These are phyloP conservation scores for Crotalus viridis DNA, from an alignment of 2,113 vertebrate species.

Conservation along the genomic window DNA sequence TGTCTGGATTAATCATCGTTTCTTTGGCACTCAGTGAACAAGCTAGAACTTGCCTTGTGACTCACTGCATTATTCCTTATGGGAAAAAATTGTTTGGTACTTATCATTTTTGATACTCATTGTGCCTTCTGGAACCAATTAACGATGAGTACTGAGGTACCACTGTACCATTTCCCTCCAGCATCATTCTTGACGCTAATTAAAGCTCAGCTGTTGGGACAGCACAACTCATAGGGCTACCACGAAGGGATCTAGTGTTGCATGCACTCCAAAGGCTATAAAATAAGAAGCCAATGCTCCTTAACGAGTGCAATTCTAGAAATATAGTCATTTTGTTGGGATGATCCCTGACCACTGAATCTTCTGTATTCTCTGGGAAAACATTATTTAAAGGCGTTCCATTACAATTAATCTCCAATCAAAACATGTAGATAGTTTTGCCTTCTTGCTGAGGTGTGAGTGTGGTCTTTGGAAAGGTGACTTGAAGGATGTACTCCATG, in stretches of 20 bases:
- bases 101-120: not conserved
- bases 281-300: not conserved
- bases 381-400: not conserved
- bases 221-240: not conserved
- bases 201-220: not conserved
- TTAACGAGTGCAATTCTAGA: not conserved
- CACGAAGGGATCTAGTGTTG: not conserved
- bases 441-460: not conserved
- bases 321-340: not conserved
- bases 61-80: not conserved
- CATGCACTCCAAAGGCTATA: not conserved
- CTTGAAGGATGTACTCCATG: not conserved
- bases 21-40: not conserved
- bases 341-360: not conserved
- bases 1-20: not conserved
- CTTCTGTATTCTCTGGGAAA: not conserved
- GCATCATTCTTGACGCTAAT: not conserved
- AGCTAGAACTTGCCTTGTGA: not conserved
- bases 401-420: not conserved
- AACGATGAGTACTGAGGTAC: not conserved
- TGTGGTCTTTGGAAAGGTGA: too few species aligned
- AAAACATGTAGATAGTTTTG: not conserved
- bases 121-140: not conserved
- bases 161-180: not conserved
- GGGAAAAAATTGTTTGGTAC: not conserved